Evolutionary conservation across 2,888 invertebrate genomes (phyloP), one percentile per base, ranked within the genome.

Genomic region (Hetaerina titia): DNA sequence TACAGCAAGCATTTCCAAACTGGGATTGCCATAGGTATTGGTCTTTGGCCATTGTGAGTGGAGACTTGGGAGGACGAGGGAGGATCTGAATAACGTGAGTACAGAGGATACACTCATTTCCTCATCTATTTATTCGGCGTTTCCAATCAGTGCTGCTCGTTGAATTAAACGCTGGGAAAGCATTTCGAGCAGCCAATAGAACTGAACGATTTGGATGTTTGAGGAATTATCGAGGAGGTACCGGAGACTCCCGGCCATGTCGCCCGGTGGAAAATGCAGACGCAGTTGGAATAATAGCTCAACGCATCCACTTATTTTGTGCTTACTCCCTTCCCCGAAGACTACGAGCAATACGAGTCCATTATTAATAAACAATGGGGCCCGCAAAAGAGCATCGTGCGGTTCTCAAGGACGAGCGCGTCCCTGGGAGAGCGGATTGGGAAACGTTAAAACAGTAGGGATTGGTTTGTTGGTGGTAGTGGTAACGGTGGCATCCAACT

Each of bases 291-390:
- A 81, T 81, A 15, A 81, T 81, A 81, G 81, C 81, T 81, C 81
- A 31, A 81, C 81, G 81, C 81, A 81, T 81, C 81, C 81, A 81
- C 81, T 81, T 81, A 81, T 81, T 81, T 25, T 81, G 81, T 31
- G 81, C 81, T 81, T 81, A 81, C 13, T 81, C 25, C 81, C 81
- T 31, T 31, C 31, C 22, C 81, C 9, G 22, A 1, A 31, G 69
- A 69, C 9, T 31, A 11, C 31, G 81, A 81, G 31, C 31, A 69
- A 31, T 31, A 11, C 31, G 81, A 81, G 31, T 15, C 81, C 81
- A 81, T 81, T 81, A 81, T 81, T 81, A 81, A 81, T 81, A 81
- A 81, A 81, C 81, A 81, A 81, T 81, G 81, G 81, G 81, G 81
- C 25, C 31, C 22, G 81, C 31, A 81, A 8, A 81, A 31, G 31